A percentile compares a stretch with the other conserved stretches of the same genome.
phyloP scores from a whole-genome alignment of 2,113 vertebrate species.

The Bos javanicus region DNA sequence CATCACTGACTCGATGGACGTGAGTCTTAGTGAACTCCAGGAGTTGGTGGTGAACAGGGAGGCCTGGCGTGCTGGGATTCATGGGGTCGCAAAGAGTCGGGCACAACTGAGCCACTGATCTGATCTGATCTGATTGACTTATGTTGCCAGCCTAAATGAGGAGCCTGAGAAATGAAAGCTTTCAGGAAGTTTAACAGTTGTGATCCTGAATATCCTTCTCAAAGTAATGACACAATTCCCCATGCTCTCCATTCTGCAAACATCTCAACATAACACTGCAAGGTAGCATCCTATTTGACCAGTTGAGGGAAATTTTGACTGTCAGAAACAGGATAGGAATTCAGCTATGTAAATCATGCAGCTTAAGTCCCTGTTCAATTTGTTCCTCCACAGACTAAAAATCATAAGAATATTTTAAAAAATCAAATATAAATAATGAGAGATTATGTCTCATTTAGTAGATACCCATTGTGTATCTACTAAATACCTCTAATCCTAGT shows the following conservation, averaged over 20 bases:
- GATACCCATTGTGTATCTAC: neutral
- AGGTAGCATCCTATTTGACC: neutral
- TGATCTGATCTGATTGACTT: neutral
- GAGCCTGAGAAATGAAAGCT: neutral
- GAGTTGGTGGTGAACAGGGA: too few species aligned
- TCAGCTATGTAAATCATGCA: neutral
- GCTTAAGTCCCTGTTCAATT: neutral
- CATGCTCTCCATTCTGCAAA: neutral
- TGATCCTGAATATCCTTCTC: neutral
- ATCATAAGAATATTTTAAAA: neutral
- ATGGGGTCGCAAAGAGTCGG: too few species aligned
- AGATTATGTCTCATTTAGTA: neutral
- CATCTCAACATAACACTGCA: neutral
- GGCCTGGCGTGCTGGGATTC: too few species aligned
- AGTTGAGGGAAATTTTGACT: neutral
- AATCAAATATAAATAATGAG: neutral
- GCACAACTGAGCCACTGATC: too few species aligned
- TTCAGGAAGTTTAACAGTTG: neutral
- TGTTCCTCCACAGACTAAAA: neutral
- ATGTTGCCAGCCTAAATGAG: neutral
- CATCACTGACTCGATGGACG: too few species aligned
- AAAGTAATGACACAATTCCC: neutral
- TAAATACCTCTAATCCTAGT: neutral
- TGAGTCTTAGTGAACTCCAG: too few species aligned
- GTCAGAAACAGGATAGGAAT: neutral